Percentiles rank a stretch among this genome's conserved stretches.
phyloP scores from a whole-genome alignment of 1,140 invertebrate species.

The Bacillus rossius region DNA sequence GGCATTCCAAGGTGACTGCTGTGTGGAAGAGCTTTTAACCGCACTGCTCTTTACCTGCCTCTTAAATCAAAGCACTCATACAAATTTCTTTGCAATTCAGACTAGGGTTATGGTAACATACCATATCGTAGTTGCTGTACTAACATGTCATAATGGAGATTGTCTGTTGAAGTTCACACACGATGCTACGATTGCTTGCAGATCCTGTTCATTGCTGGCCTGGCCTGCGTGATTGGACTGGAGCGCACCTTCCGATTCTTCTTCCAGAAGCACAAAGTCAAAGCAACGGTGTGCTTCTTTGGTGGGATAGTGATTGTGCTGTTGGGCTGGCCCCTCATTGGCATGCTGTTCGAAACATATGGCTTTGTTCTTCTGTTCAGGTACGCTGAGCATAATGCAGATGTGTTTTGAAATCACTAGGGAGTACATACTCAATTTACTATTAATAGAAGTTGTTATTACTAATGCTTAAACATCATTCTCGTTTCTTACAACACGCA shows the following conservation, averaged over 20 bases:
- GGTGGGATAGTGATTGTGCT: constrained; percentile 92
- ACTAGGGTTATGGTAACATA: too few relatives aligned
- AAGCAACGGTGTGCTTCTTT: constrained; percentile 88
- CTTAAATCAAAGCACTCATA: too few relatives aligned
- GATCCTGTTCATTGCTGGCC: constrained; percentile 92
- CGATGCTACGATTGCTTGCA: constrained; percentile 40
- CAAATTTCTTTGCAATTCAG: too few relatives aligned
- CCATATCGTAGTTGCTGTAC: too few relatives aligned
- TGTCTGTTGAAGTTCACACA: too few relatives aligned
- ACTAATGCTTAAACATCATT: not conserved
- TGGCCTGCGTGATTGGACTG: constrained; percentile 94
- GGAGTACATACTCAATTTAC: too few relatives aligned
- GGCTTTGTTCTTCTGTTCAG: constrained; percentile 79
- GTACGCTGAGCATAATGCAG: constrained; percentile 43
- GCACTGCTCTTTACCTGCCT: too few relatives aligned
- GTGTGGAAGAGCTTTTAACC: too few relatives aligned
- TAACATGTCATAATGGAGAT: too few relatives aligned
- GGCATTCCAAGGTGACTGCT: too few relatives aligned
- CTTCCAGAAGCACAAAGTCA: constrained; percentile 96
- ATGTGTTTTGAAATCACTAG: too few relatives aligned
- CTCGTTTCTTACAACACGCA: not conserved
- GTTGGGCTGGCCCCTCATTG: constrained; percentile 93
- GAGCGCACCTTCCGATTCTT: constrained; percentile 96
- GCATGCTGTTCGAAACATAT: constrained; percentile 94
- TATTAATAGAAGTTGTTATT: too few relatives aligned